Percentiles rank a stretch among this genome's conserved stretches.
Evolutionary conservation across 2,113 vertebrate genomes (phyloP).

Genomic region (Chionis minor): DNA sequence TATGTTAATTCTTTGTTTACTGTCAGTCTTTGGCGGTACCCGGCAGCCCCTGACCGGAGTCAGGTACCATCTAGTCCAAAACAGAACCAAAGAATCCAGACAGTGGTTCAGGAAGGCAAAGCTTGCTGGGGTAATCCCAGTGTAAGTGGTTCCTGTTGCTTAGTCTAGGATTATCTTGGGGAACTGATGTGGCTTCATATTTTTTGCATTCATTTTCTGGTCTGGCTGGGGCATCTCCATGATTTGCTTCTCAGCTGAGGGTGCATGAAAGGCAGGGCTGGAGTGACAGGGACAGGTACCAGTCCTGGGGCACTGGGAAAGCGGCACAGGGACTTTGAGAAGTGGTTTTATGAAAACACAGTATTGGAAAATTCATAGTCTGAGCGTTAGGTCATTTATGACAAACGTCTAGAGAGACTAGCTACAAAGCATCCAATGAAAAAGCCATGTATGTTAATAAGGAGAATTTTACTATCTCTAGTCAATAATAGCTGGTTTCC

Average conservation of each 20-base stretch:
- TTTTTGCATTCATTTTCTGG: not conserved
- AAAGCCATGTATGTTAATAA: not conserved
- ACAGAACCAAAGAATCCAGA: not conserved
- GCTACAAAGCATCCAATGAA: not conserved
- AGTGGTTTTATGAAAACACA: not conserved
- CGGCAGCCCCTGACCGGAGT: not conserved
- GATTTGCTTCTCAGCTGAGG: not conserved
- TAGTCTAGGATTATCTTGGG: not conserved
- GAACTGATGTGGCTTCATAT: not conserved
- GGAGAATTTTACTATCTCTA: not conserved
- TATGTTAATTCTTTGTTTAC: not conserved
- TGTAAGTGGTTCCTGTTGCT: rapidly evolving
- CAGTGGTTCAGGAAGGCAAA: not conserved
- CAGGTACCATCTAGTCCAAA: not conserved
- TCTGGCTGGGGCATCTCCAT: not conserved
- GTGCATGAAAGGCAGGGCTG: not conserved
- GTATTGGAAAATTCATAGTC: not conserved
- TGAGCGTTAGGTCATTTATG: not conserved
- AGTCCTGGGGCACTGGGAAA: not conserved
- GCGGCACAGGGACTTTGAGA: not conserved
- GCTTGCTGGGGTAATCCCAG: not conserved
- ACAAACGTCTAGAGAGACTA: not conserved
- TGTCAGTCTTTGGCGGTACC: not conserved
- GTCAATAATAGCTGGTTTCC: not conserved
- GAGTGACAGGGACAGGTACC: not conserved